Percentiles rank a stretch among this genome's conserved stretches.
Conservation (phyloP, 2,888 invertebrate genomes). For the Dynastes grantii region DNA sequence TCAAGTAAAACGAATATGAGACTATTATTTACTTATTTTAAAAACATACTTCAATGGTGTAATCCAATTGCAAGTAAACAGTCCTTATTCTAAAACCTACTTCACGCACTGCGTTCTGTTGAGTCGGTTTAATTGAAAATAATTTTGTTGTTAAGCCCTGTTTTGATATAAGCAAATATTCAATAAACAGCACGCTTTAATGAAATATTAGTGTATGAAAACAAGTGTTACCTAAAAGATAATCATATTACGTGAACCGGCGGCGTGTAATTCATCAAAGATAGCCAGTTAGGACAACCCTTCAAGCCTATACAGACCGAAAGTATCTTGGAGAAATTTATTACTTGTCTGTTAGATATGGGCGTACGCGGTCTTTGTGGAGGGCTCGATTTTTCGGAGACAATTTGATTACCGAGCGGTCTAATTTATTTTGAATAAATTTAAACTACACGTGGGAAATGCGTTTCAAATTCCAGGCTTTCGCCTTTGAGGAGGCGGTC, state of each 20-base stretch:
- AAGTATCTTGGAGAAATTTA: conserved; percentile 32
- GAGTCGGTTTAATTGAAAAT: no score
- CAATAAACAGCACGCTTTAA: not conserved
- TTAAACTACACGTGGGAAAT: conserved; percentile 40
- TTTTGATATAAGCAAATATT: not conserved
- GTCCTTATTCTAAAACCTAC: no score
- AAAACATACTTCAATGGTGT: no score
- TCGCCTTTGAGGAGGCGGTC: conserved; percentile 17
- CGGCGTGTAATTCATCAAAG: conserved; percentile 38
- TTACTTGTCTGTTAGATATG: conserved; percentile 23
- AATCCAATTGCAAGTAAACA: no score
- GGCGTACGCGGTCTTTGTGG: conserved; percentile 6
- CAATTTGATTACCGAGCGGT: conserved; percentile 45
- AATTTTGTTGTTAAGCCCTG: not conserved
- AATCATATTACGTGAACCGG: conserved; percentile 29
- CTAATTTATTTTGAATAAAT: conserved; percentile 46
- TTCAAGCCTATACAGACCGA: conserved; percentile 2
- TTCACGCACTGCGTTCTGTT: no score
- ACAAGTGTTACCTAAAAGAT: not conserved
- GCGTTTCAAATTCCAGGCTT: conserved; percentile 22
- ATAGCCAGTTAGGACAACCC: not conserved
- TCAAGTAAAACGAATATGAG: no score
- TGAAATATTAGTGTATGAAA: not conserved
- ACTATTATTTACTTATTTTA: no score
- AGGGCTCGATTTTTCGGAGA: conserved; percentile 37